phyloP scores from a whole-genome alignment of 2,888 invertebrate species.

The Euproctis similis region DNA sequence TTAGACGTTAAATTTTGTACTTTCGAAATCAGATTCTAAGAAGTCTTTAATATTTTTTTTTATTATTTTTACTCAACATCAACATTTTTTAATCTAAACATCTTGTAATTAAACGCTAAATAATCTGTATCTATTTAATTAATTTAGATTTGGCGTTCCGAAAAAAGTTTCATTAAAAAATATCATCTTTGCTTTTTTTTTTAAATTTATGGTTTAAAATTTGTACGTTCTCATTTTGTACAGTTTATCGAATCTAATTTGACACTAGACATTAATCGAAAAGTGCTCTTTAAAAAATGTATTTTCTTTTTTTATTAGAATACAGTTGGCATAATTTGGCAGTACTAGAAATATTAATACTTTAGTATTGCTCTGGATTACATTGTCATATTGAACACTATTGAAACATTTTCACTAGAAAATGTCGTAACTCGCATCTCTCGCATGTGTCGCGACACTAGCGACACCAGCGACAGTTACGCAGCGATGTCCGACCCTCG shows the following conservation, averaged over 20 bases:
- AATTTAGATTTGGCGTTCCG: slow-evolving; percentile 74
- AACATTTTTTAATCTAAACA: slow-evolving; percentile 51
- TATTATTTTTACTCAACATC: slow-evolving; percentile 65
- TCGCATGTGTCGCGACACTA: no score
- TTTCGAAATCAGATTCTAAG: slow-evolving; percentile 74
- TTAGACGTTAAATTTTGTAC: slow-evolving; percentile 72
- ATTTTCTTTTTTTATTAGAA: slow-evolving; percentile 49
- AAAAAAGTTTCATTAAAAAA: slow-evolving; percentile 75
- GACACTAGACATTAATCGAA: slow-evolving; percentile 72
- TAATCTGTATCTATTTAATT: slow-evolving; percentile 64
- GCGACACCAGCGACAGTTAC: slow-evolving; percentile 37
- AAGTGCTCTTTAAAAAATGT: slow-evolving; percentile 67
- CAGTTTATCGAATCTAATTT: slow-evolving; percentile 75
- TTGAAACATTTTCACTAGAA: slow-evolving; percentile 46
- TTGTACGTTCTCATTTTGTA: slow-evolving; percentile 73
- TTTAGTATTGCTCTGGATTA: slow-evolving; percentile 76
- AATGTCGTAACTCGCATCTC: slow-evolving; percentile 32
- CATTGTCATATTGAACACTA: slow-evolving; percentile 74
- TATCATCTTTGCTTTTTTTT: slow-evolving; percentile 64
- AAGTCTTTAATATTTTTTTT: slow-evolving; percentile 68
- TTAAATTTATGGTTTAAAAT: slow-evolving; percentile 71
- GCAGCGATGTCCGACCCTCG: slow-evolving; percentile 55
- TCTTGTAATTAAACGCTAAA: slow-evolving; percentile 66
- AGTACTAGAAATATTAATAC: slow-evolving; percentile 74
- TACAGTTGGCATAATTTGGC: slow-evolving; percentile 75